phyloP scores from a whole-genome alignment of 2,888 invertebrate genomes.

The Synergus gifuensis region DNA sequence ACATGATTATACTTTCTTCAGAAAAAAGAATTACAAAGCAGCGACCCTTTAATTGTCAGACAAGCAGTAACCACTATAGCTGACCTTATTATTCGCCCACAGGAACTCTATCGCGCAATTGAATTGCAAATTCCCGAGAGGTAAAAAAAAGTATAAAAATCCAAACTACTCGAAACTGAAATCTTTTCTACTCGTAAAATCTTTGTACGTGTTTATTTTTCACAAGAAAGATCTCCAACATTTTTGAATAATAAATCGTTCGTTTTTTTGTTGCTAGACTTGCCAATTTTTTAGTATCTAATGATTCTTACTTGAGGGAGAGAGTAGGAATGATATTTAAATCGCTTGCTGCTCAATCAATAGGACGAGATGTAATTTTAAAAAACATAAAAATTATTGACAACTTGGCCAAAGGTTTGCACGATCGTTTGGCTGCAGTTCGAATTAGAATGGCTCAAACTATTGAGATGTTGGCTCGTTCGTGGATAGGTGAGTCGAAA shows the following conservation, averaged over 20 bases:
- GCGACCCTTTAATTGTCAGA: slow-evolving; percentile 69
- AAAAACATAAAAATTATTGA: slow-evolving; percentile 69
- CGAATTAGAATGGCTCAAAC: slow-evolving; percentile 74
- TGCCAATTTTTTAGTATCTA: slow-evolving; percentile 66
- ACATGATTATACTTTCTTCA: slow-evolving; percentile 51
- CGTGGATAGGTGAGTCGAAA: slow-evolving; percentile 53
- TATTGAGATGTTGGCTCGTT: slow-evolving; percentile 73
- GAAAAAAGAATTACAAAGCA: slow-evolving; percentile 75
- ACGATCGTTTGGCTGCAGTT: slow-evolving; percentile 71
- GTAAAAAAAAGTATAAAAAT: slow-evolving; percentile 55
- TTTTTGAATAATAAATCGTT: too few relatives aligned
- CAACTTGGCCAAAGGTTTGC: slow-evolving; percentile 70
- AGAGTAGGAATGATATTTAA: slow-evolving; percentile 73
- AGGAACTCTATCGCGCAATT: slow-evolving; percentile 77
- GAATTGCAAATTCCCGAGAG: slow-evolving; percentile 74
- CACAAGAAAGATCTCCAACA: too few relatives aligned
- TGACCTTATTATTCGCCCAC: slow-evolving; percentile 78
- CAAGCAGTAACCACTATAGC: slow-evolving; percentile 77
- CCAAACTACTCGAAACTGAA: not conserved
- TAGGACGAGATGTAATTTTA: slow-evolving; percentile 76
- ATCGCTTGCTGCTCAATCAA: slow-evolving; percentile 72
- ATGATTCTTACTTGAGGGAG: slow-evolving; percentile 75
- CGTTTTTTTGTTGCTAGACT: not conserved
- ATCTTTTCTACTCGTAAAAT: not conserved
- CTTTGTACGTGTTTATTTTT: not conserved